phyloP scores from a whole-genome alignment of 2,888 invertebrate genomes.

The Scaptomyza caliginosa region DNA sequence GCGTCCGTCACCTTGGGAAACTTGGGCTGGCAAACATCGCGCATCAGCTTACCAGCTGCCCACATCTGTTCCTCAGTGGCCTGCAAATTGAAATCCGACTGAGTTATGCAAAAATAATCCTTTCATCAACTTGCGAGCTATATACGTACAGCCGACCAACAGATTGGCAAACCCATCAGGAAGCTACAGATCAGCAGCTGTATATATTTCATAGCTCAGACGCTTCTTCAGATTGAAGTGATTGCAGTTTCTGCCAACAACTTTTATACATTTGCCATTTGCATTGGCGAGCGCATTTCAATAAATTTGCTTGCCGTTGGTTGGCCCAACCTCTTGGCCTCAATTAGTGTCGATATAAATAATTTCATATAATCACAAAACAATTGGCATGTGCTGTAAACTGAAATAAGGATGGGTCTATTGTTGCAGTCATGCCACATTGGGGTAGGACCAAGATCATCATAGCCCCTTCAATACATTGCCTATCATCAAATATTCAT shows the following conservation, averaged over 20 bases:
- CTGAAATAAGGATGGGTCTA: conserved; percentile 13
- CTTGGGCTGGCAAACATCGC: conserved; percentile 88
- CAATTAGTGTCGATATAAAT: conserved; percentile 11
- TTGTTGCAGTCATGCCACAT: conserved; percentile 21
- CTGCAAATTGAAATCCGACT: conserved; percentile 44
- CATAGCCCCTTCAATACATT: conserved; percentile 6
- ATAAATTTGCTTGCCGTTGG: neutral
- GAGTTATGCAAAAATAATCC: neutral
- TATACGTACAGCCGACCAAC: conserved; percentile 34
- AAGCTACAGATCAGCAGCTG: conserved; percentile 16
- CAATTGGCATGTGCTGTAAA: neutral
- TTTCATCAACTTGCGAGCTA: neutral
- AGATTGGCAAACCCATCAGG: conserved; percentile 28
- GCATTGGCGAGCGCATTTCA: conserved; percentile 15
- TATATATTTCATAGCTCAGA: conserved; percentile 23
- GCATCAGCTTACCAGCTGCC: conserved; percentile 87
- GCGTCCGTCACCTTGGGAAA: conserved; percentile 82
- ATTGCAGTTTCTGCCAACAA: conserved; percentile 7
- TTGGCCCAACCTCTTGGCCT: conserved; percentile 2
- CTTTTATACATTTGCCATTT: conserved; percentile 31
- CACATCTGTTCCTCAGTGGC: conserved; percentile 86
- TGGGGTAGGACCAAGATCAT: conserved; percentile 27
- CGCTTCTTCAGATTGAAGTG: neutral
- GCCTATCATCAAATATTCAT: conserved; percentile 8
- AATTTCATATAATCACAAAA: conserved; percentile 24